These are phyloP conservation scores for Piezodorus guildinii DNA, from an alignment of 1,140 invertebrate genomes.

Conservation along the genomic window DNA sequence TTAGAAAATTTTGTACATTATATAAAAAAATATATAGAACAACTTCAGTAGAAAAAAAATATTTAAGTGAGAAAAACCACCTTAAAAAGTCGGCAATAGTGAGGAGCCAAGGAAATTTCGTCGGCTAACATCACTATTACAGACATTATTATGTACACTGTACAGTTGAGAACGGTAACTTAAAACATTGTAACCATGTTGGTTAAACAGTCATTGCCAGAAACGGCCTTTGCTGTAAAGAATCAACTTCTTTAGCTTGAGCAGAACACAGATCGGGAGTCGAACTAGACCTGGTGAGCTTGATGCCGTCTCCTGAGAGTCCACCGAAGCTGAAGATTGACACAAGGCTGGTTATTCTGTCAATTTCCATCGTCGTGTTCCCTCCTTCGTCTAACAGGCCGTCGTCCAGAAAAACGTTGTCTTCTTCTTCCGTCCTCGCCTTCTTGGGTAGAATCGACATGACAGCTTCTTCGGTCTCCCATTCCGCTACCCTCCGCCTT, in stretches of 20 bases:
- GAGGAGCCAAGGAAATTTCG: slow-evolving; percentile 11
- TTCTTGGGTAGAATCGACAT: slow-evolving; percentile 40
- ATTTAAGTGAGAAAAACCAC: background rate
- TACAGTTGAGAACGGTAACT: slow-evolving; percentile 8
- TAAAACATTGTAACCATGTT: slow-evolving; percentile 5
- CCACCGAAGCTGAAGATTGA: slow-evolving; percentile 45
- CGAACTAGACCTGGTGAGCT: slow-evolving; percentile 36
- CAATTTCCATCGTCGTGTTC: slow-evolving; percentile 40
- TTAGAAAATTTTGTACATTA: slow-evolving; percentile 12
- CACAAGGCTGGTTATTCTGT: slow-evolving; percentile 41
- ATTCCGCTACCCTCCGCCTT: slow-evolving; percentile 36
- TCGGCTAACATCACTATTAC: slow-evolving; percentile 14
- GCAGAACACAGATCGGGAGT: slow-evolving; percentile 41
- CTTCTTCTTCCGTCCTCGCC: slow-evolving; percentile 28
- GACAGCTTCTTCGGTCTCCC: slow-evolving; percentile 40
- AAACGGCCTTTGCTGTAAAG: slow-evolving; percentile 37
- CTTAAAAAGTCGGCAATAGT: slow-evolving; percentile 1
- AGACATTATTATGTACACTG: slow-evolving; percentile 7
- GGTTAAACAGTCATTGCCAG: slow-evolving; percentile 38
- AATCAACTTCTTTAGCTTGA: slow-evolving; percentile 38
- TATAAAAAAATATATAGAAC: slow-evolving; percentile 15
- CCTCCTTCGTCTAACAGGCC: slow-evolving; percentile 31
- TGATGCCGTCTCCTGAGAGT: slow-evolving; percentile 24
- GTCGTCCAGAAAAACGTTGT: slow-evolving; percentile 36
- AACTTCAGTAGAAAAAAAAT: slow-evolving; percentile 13